Percentiles rank a stretch among this genome's conserved stretches.
phyloP scores from a whole-genome alignment of 2,797 vertebrate genomes.

The Cirrhinus mrigala region DNA sequence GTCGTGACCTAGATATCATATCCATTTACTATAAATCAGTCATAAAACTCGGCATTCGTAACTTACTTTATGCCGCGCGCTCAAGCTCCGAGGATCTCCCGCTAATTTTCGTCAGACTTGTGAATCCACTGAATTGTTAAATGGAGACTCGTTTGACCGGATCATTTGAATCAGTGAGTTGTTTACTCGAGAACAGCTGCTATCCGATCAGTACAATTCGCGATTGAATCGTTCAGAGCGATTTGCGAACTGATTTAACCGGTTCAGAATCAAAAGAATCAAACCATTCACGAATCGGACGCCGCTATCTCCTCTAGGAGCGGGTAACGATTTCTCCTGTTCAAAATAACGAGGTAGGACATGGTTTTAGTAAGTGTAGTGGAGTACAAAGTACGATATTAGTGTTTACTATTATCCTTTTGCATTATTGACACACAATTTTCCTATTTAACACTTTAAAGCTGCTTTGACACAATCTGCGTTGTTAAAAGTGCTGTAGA shows the following conservation, averaged over 20 bases:
- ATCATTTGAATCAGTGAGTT: no score
- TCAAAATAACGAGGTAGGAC: not conserved
- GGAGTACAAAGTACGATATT: not conserved
- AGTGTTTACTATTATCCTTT: no score
- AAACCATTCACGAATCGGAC: not conserved
- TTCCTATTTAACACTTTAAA: no score
- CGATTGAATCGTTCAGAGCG: no score
- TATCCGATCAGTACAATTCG: not conserved
- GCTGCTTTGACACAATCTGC: no score
- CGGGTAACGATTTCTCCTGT: not conserved
- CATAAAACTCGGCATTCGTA: not conserved
- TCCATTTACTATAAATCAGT: not conserved
- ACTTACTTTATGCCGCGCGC: not conserved
- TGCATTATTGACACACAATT: no score
- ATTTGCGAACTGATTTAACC: not conserved
- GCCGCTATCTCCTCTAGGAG: not conserved
- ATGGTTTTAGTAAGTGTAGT: not conserved
- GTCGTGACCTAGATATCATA: not conserved
- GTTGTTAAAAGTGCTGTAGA: no score
- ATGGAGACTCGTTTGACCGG: not conserved
- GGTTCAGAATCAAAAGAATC: not conserved
- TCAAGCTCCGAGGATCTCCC: not conserved
- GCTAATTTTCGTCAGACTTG: not conserved
- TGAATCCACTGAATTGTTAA: not conserved
- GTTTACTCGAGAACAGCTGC: no score